A percentile compares a stretch with the other conserved stretches of the same genome.
phyloP scores from a whole-genome alignment of 2,113 vertebrate species.

The Urocitellus parryii region DNA sequence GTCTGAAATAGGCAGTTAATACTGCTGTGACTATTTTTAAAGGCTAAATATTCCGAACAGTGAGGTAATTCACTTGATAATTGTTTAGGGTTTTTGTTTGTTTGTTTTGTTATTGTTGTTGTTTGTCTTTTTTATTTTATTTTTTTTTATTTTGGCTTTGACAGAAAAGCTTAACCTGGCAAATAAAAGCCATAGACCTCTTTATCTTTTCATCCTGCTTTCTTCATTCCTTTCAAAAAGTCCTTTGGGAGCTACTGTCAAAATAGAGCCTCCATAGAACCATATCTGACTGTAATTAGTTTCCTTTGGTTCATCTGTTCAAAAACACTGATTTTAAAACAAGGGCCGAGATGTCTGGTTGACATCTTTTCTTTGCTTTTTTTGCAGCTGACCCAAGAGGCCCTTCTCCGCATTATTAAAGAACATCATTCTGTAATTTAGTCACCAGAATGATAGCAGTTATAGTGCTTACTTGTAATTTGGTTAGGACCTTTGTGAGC shows the following conservation, averaged over 20 bases:
- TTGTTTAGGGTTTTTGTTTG: neutral
- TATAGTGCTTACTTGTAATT: slow-evolving; percentile 6
- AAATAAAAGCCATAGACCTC: neutral
- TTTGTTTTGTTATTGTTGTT: neutral
- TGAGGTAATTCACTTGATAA: neutral
- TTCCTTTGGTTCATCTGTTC: slow-evolving; percentile 36
- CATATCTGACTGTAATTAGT: neutral
- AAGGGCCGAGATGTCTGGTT: neutral
- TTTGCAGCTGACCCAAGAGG: slow-evolving; percentile 8
- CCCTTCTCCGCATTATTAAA: neutral
- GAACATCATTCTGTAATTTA: slow-evolving; percentile 13
- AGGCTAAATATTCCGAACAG: neutral
- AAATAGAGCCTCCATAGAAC: neutral
- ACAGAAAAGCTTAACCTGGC: neutral
- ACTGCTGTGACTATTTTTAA: slow-evolving; percentile 77
- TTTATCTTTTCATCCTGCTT: slow-evolving; percentile 8
- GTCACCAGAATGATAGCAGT: neutral
- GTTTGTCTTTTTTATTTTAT: neutral
- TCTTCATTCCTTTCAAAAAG: slow-evolving; percentile 44
- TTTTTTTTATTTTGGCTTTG: neutral
- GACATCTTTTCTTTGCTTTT: neutral
- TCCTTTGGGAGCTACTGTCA: neutral
- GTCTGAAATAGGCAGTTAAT: slow-evolving; percentile 89
- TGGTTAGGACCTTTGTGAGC: neutral
- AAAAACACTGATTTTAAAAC: slow-evolving; percentile 46